These are phyloP conservation scores for Chrysopa pallens DNA, from an alignment of 1,140 invertebrate species.

Conservation along the genomic window DNA sequence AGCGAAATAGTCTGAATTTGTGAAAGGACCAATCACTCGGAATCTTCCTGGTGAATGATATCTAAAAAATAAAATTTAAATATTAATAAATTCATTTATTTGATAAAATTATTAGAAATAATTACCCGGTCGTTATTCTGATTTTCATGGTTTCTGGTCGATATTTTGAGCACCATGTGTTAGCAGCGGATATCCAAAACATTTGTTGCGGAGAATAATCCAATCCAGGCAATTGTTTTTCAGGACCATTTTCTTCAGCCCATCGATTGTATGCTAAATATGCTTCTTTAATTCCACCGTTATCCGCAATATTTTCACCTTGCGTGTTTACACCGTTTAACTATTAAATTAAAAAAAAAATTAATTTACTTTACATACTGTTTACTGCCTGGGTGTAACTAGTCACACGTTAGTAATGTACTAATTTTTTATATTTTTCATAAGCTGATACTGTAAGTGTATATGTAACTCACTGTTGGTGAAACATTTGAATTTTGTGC, in stretches of 20 bases:
- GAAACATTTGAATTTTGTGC: too few species aligned
- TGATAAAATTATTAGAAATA: too few species aligned
- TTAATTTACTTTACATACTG: not conserved
- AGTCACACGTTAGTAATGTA: not conserved
- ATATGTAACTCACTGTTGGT: too few species aligned
- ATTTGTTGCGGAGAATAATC: conserved; percentile 36
- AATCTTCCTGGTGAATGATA: conserved; percentile 62
- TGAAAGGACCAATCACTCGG: conserved; percentile 73
- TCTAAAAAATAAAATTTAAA: not conserved
- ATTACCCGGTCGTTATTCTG: conserved; percentile 45
- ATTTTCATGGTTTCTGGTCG: conserved; percentile 52
- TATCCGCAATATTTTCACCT: conserved; percentile 50
- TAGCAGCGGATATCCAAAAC: conserved; percentile 58
- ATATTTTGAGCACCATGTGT: conserved; percentile 46
- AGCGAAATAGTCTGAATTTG: conserved; percentile 77
- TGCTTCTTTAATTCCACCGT: conserved; percentile 43
- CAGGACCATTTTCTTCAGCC: conserved; percentile 17
- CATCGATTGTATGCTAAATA: conserved; percentile 34
- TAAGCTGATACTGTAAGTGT: too few species aligned
- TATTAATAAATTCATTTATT: too few species aligned
- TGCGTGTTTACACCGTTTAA: conserved; percentile 41
- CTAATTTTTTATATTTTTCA: conserved; percentile 16
- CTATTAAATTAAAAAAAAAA: conserved; percentile 22
- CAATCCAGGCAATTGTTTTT: conserved; percentile 25
- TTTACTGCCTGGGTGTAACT: conserved; percentile 26